Evolutionary conservation across 2,888 invertebrate genomes (phyloP), one percentile per base, ranked within the genome.

Genomic region (Dascillus cervinus): DNA sequence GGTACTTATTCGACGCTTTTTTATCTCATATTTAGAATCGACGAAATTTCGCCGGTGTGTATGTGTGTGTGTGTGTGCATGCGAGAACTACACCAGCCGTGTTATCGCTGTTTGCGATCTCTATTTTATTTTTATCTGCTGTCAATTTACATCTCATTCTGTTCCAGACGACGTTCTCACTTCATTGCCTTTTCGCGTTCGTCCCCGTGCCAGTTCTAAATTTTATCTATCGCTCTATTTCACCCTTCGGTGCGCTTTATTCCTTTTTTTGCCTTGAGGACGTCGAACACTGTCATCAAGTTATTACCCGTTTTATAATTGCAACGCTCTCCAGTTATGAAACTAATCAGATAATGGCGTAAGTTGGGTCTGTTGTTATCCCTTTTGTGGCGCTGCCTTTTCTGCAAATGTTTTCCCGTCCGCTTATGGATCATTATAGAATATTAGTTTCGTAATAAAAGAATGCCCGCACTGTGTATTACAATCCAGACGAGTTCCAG

Each of bases 61-160:
- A n/a, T n/a, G n/a, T n/a, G n/a, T n/a, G n/a, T 20, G 21, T 13
- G 21, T 13, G 32, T 37, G 38, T 39, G 36, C 39, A 32, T 44
- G 40, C 37, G 34, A 39, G 23, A 39, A 34, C 29, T 41, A 25
- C 29, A 30, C 21, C 31, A 25, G 20, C 34, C 33, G 34, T 36
- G 33, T 41, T 43, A 44, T 50, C 43, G 30, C 36, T 28, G 26
- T 37, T 24, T 34, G 26, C 42, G 35, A 34, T 31, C 37, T 38
- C 34, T 33, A 19, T 41, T 45, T 36, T 42, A 43, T n/a, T 37
- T 46, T 51, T 53, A 47, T 46, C 47, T 43, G 24, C 41, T 49
- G 47, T 45, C 48, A 47, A 52, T 53, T 52, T 53, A 47, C 51
- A 50, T 52, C 45, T 52, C 49, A 46, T 47, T 48, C 41, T 38